phyloP scores from a whole-genome alignment of 2,888 invertebrate species.

The Eledone cirrhosa region DNA sequence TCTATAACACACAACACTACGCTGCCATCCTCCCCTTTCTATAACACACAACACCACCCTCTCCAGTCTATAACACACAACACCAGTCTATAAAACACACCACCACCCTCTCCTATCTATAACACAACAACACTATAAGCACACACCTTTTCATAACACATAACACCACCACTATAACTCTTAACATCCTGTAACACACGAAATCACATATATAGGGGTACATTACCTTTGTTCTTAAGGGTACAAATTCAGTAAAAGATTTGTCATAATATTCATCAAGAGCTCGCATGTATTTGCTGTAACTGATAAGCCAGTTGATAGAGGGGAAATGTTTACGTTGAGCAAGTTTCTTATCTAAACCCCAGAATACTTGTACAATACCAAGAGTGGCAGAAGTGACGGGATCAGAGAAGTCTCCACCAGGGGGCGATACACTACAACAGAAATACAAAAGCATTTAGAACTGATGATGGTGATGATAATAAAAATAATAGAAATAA shows the following conservation, averaged over 20 bases:
- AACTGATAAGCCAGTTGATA: constrained; percentile 99
- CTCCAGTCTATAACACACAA: no score
- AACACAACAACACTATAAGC: no score
- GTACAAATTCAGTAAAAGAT: constrained; percentile 95
- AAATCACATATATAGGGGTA: not conserved
- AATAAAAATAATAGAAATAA: no score
- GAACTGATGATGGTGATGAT: no score
- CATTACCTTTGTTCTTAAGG: constrained; percentile 89
- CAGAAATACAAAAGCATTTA: not conserved
- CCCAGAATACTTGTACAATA: constrained; percentile 99
- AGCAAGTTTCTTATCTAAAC: constrained; percentile 96
- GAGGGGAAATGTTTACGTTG: constrained; percentile 99
- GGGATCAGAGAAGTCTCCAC: constrained; percentile 99
- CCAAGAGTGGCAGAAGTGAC: constrained; percentile 98
- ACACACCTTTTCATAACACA: no score
- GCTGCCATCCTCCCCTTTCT: no score
- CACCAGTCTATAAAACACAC: no score
- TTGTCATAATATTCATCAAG: constrained; percentile 99
- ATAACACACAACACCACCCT: no score
- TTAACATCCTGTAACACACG: no score
- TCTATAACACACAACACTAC: no score
- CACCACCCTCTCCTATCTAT: no score
- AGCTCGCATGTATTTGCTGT: constrained; percentile 98
- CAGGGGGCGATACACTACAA: constrained; percentile 90
- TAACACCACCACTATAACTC: no score